Evolutionary conservation across 2,888 invertebrate genomes (phyloP).

Genomic region (Scelioninae gen. 1): DNA sequence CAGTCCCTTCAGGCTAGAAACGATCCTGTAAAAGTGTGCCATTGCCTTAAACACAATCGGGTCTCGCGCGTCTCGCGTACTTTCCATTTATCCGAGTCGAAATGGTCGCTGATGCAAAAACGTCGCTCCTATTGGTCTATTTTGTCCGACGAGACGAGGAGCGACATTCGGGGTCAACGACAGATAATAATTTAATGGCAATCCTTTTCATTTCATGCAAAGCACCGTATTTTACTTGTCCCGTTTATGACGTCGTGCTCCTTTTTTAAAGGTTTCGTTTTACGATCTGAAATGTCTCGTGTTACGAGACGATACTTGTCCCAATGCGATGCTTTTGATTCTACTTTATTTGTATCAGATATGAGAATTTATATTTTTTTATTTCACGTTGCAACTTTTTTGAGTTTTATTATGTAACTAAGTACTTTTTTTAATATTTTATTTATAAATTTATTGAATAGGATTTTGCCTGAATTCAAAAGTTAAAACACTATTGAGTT

Average conservation of each 20-base stretch:
- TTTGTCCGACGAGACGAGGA: constrained; percentile 28
- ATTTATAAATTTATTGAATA: too few species aligned
- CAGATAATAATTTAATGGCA: constrained; percentile 46
- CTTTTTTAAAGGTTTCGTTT: neutral
- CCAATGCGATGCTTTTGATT: too few species aligned
- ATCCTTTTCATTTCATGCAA: constrained; percentile 34
- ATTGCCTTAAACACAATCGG: constrained; percentile 51
- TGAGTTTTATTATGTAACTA: too few species aligned
- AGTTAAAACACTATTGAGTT: too few species aligned
- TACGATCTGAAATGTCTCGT: too few species aligned
- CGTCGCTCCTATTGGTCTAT: constrained; percentile 28
- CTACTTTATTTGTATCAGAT: too few species aligned
- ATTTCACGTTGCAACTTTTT: too few species aligned
- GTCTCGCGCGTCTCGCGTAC: constrained; percentile 24
- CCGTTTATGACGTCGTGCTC: constrained; percentile 43
- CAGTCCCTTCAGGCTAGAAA: constrained; percentile 47
- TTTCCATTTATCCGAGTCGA: constrained; percentile 49
- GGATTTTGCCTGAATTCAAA: too few species aligned
- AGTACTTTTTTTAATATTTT: too few species aligned
- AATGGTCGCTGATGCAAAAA: constrained; percentile 33
- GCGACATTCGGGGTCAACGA: constrained; percentile 47
- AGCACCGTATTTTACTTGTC: constrained; percentile 28
- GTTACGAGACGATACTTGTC: too few species aligned
- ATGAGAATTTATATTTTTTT: too few species aligned
- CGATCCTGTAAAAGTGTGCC: constrained; percentile 56